Evolutionary conservation across 2,888 invertebrate species (phyloP), one percentile per base, ranked within the genome.

Genomic region (Drepanosiphum platanoidis): DNA sequence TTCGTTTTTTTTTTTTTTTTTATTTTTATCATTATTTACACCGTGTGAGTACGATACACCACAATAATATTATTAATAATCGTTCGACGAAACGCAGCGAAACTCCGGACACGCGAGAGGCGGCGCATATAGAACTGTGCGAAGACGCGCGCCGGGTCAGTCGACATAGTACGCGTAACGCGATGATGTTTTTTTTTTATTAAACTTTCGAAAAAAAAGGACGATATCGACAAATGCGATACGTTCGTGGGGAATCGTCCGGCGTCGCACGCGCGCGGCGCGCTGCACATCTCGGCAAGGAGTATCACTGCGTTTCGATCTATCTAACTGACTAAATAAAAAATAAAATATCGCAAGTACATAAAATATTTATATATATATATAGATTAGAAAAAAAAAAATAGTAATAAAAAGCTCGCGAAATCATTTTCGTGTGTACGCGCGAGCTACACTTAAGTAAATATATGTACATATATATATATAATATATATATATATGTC

Each of bases 361-460:
- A 64, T 27, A 64, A 8, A n/a, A 13, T 64, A n/a, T 27, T 7
- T 61, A 30, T n/a, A 61, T 8, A 9, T 30, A 61, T 27, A 61
- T 58, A 27, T n/a, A 27, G 7, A 61, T 8, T 11, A 61, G n/a
- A 61, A 13, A 64, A 64, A 64, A 30, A 64, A 64, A 30, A 27
- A 64, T 27, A 64, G 64, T 64, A 30, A 64, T 64, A 74, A 77
- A 32, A 74, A 77, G 58, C 61, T 77, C 61, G 22, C 15, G 36
- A 58, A 75, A 75, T 75, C 58, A 27, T 58, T 36, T 75, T 27
- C 32, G 34, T 4, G 8, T 30, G 4, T 34, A n/a, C 18, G 34
- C 68, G 30, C 22, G 66, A 18, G 61, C 9, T 18, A 68, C 7
- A 66, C 27, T n/a, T n/a, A 11, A 18, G 11, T 18, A 18, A 13